phyloP scores from a whole-genome alignment of 2,797 vertebrate species.

The Paramormyrops hopkinsi region DNA sequence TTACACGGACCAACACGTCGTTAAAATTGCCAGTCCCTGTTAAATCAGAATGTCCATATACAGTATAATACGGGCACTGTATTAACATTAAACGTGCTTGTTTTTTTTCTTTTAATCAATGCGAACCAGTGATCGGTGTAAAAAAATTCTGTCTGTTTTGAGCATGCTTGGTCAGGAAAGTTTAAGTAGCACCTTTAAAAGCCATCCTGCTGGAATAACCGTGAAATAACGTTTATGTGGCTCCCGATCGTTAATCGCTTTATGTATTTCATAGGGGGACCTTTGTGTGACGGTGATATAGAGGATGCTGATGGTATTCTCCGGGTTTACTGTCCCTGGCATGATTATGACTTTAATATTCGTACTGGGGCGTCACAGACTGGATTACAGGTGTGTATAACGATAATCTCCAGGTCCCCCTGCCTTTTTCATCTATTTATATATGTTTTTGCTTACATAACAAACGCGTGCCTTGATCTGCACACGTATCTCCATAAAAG shows the following conservation, averaged over 20 bases:
- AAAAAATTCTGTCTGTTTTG: neutral
- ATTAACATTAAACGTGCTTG: neutral
- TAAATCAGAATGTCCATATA: neutral
- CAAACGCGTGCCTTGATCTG: neutral
- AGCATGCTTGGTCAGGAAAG: neutral
- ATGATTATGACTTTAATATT: conserved; percentile 66
- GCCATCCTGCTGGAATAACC: neutral
- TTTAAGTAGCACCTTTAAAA: neutral
- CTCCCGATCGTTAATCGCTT: neutral
- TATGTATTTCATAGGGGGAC: conserved; percentile 52
- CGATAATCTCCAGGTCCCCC: neutral
- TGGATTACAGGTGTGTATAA: conserved; percentile 54
- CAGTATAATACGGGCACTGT: neutral
- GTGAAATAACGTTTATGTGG: neutral
- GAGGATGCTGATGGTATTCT: conserved; percentile 62
- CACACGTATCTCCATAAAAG: neutral
- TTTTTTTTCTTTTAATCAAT: neutral
- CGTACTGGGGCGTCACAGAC: conserved; percentile 58
- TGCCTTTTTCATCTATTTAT: neutral
- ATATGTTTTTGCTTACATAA: neutral
- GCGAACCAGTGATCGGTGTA: neutral
- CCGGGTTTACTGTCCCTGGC: conserved; percentile 68
- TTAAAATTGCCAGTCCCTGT: neutral
- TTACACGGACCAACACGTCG: conserved; percentile 11
- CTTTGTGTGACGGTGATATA: conserved; percentile 66